Percentiles rank a stretch among this genome's conserved stretches.
These are phyloP conservation scores for Elaeidobius kamerunicus DNA, from an alignment of 2,888 invertebrate species.

Conservation along the genomic window DNA sequence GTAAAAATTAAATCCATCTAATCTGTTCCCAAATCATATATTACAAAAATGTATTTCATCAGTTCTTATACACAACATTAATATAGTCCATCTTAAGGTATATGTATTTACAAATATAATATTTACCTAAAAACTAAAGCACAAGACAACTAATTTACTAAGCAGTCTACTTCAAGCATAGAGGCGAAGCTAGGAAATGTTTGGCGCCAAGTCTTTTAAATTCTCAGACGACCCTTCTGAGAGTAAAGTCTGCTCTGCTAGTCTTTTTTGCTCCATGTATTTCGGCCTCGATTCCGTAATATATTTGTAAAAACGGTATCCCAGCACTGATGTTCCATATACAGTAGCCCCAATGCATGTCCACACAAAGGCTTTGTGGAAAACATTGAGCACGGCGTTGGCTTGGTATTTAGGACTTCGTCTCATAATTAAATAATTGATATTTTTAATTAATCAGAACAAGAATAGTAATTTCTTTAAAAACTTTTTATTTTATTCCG, in stretches of 20 bases:
- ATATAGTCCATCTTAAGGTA: no score
- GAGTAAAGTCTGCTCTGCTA: conserved; percentile 50
- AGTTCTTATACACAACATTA: no score
- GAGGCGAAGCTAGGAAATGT: conserved; percentile 7
- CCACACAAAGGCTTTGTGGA: conserved; percentile 57
- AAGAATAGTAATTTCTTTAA: no score
- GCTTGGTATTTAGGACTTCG: conserved; percentile 6
- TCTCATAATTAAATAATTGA: conserved; percentile 5
- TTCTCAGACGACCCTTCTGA: conserved; percentile 50
- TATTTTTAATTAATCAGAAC: conserved; percentile 6
- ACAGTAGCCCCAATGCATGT: conserved; percentile 56
- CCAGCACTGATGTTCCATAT: conserved; percentile 51
- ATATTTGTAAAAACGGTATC: conserved; percentile 52
- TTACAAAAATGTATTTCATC: background rate
- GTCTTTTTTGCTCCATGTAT: conserved; percentile 44
- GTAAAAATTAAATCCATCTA: no score
- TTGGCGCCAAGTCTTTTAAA: conserved; percentile 45
- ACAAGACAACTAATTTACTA: no score
- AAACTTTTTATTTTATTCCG: background rate
- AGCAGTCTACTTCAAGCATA: no score
- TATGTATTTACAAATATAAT: no score
- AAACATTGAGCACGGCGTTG: conserved; percentile 48
- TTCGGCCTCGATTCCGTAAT: conserved; percentile 52
- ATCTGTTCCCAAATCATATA: background rate
- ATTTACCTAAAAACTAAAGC: no score